Percentiles rank a stretch among this genome's conserved stretches.
Conservation (phyloP, 2,113 vertebrate species). For the Odontesthes bonariensis region DNA sequence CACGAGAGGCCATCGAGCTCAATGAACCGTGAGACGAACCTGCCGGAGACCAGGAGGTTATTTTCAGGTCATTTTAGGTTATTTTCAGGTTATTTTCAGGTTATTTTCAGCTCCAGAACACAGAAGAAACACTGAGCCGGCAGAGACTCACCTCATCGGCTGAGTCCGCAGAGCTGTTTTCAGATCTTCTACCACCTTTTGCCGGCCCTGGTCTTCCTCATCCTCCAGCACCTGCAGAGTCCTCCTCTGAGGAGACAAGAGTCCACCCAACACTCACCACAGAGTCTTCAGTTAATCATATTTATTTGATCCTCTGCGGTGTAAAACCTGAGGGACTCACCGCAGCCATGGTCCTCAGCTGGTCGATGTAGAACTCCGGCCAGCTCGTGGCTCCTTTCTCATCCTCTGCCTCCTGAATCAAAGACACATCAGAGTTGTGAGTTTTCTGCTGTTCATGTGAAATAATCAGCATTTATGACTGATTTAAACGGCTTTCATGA, state of each 20-base stretch:
- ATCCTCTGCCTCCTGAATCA: slow-evolving; percentile 90
- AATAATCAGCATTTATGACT: too few relatives aligned
- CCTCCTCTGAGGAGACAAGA: slow-evolving; percentile 83
- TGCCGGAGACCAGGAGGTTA: slow-evolving; percentile 46
- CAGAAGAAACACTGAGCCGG: background rate
- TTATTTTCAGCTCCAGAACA: background rate
- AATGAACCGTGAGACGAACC: slow-evolving; percentile 95
- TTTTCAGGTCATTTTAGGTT: background rate
- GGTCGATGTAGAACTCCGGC: slow-evolving; percentile 96
- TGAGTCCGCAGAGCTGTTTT: slow-evolving; percentile 95
- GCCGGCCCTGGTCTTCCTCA: slow-evolving; percentile 89
- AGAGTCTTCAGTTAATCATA: too few relatives aligned
- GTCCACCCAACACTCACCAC: background rate
- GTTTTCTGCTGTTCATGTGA: too few relatives aligned
- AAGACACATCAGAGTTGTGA: background rate
- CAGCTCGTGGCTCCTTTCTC: slow-evolving; percentile 92
- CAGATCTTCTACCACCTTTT: slow-evolving; percentile 89
- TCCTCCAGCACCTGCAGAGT: slow-evolving; percentile 87
- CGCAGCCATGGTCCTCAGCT: slow-evolving; percentile 92
- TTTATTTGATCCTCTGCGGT: too few relatives aligned
- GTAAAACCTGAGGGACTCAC: slow-evolving; percentile 80
- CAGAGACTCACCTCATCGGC: slow-evolving; percentile 88
- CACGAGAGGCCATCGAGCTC: slow-evolving; percentile 93
- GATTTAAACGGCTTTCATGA: too few relatives aligned
- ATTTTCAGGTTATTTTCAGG: background rate